Base-by-base conservation (phyloP, 2,797 vertebrate species). In the Taeniopygia guttata region DNA sequence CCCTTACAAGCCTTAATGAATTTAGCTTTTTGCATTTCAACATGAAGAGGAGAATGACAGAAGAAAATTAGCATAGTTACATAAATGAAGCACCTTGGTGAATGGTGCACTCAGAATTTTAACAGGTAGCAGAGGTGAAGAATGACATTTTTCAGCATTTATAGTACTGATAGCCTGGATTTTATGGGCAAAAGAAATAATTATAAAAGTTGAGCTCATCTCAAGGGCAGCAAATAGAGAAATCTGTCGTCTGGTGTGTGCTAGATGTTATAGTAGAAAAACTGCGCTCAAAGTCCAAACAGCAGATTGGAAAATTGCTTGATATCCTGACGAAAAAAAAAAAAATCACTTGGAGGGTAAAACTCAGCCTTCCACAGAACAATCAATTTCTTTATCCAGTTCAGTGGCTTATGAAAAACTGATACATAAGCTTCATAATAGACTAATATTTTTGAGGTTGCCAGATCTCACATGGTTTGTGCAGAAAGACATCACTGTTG, bases 21-120 rank as follows among this genome's bases (percentile, higher is more conserved):
- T 95, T 91, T 89, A 84, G 43, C 36, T 87, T 95, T 96, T 84
- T 92, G 52, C 40, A 88, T 89, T 91, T 92, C 63, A 84, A 46
- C 80, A 40, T 17, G 26, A 85, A 94, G 48, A 84, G n/a, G 64
- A 93, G 45, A 52, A 85, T 49, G 85, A 94, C 56, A 94, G 76
- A 87, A 54, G 79, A 89, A 96, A 93, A 90, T 94, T 73, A 93
- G 16, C 76, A 85, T n/a, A 80, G 59, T 60, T 91, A 83, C 36
- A 59, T 81, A 76, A 87, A 78, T 20, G 48, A 88, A 76, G 10
- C 26, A 55, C 68, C 29, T 58, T 43, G 34, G 10, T 81, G 38
- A 72, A 79, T 91, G 43, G 45, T 70, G 20, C 25, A 64, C 6
- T 58, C 29, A 87, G 51, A 40, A 86, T 86, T 87, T 73, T 81